Conservation (phyloP, 2,888 invertebrate genomes). For the Sceliomorpha sp. region DNA sequence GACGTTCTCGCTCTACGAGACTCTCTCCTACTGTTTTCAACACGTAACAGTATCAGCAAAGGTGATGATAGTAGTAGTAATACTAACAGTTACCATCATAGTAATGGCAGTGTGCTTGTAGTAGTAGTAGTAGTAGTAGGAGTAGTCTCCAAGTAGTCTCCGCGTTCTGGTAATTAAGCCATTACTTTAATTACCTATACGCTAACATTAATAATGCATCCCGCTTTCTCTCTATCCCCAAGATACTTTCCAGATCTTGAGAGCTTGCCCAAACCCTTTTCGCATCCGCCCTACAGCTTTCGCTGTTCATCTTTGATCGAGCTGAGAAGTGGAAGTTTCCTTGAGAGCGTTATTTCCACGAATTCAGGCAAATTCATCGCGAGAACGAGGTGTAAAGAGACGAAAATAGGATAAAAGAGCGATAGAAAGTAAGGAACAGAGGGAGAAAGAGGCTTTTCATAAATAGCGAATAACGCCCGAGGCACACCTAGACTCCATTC, state of each 20-base stretch:
- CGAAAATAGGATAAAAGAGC: slow-evolving; percentile 53
- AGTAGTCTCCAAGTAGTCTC: slow-evolving; percentile 49
- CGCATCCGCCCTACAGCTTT: slow-evolving; percentile 20
- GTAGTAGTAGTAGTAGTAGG: slow-evolving; percentile 32
- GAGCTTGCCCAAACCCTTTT: slow-evolving; percentile 45
- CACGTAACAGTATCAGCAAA: slow-evolving; percentile 2
- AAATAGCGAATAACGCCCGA: slow-evolving; percentile 76
- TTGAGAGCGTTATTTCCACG: slow-evolving; percentile 30
- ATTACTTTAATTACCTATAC: slow-evolving; percentile 67
- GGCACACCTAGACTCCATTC: slow-evolving; percentile 60
- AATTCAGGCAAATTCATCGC: slow-evolving; percentile 33
- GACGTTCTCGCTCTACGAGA: slow-evolving; percentile 15
- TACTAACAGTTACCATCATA: slow-evolving; percentile 32
- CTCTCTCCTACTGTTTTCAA: slow-evolving; percentile 39
- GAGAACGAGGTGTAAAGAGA: slow-evolving; percentile 43
- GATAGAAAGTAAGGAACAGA: slow-evolving; percentile 26
- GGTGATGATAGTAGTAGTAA: slow-evolving; percentile 27
- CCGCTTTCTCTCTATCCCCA: slow-evolving; percentile 52
- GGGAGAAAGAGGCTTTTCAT: slow-evolving; percentile 72
- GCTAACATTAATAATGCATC: slow-evolving; percentile 65
- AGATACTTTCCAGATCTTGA: slow-evolving; percentile 57
- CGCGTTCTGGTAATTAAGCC: slow-evolving; percentile 63
- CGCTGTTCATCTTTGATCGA: slow-evolving; percentile 52
- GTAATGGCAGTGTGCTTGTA: slow-evolving; percentile 31
- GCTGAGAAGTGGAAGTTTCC: slow-evolving; percentile 23